Conservation (phyloP, 1,140 invertebrate genomes). For the Trichogramma pretiosum region DNA sequence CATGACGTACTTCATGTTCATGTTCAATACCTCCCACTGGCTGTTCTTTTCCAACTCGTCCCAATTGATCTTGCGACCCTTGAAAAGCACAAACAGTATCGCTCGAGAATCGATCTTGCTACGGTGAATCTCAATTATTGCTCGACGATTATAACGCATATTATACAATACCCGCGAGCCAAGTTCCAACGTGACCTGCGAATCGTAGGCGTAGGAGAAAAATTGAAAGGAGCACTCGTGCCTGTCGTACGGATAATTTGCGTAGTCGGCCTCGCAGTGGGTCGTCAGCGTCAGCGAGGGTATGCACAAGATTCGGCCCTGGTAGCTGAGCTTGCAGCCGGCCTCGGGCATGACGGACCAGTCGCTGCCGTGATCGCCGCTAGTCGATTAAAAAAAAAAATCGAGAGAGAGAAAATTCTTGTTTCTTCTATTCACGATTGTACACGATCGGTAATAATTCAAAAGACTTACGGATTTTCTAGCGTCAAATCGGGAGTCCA, state of each 20-base stretch:
- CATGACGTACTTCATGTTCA: not conserved
- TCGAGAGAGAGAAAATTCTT: not conserved
- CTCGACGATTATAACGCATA: not conserved
- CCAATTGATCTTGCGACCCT: slow-evolving; percentile 27
- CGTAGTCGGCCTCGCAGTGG: slow-evolving; percentile 28
- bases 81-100: slow-evolving; percentile 7
- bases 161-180: too few relatives aligned
- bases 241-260: slow-evolving; percentile 36
- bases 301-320: slow-evolving; percentile 25
- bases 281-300: slow-evolving; percentile 14
- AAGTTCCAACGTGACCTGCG: too few relatives aligned
- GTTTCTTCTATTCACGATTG: too few relatives aligned
- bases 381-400: slow-evolving; percentile 28
- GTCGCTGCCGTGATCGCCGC: slow-evolving; percentile 19
- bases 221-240: slow-evolving; percentile 33
- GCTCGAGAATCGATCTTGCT: not conserved
- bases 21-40: slow-evolving; percentile 15
- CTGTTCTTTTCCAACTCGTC: slow-evolving; percentile 38
- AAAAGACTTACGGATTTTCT: too few relatives aligned
- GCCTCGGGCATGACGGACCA: slow-evolving; percentile 15
- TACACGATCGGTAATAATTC: too few relatives aligned
- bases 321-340: slow-evolving; percentile 17
- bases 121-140: not conserved
- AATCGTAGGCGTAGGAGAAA: too few relatives aligned
- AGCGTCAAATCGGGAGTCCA: slow-evolving; percentile 43